Evolutionary conservation across 2,797 vertebrate genomes (phyloP), one percentile per base, ranked within the genome.

Genomic region (Hoplostethus mediterraneus): DNA sequence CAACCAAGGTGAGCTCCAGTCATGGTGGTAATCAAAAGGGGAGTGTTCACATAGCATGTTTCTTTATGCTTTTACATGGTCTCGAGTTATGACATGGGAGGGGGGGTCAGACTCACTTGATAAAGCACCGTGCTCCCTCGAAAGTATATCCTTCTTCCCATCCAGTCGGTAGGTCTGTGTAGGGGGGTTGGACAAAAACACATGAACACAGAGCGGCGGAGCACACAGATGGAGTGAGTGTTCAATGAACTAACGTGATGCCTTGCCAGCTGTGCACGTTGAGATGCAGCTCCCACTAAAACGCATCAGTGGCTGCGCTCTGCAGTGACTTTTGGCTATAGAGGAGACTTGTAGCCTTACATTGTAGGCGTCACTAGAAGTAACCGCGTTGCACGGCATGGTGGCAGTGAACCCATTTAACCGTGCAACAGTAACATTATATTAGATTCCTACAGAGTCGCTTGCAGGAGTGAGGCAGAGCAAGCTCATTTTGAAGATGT

Each of bases 141-240:
- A 99, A 99, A 48, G 98, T 98, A 81, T 95, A 99, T 17, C 97
- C 98, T 94, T 99, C 98, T 86, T 99, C 97, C 98, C 98, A 99
- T 77, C 98, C 98, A n/a, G 96, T 98, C 56, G 97, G 97, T 87
- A 99, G 92, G 92, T 98, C 98, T 99, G 94, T 45, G 61, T 58
- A 56, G 67, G 28, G 67, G 59, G 52, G 33, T 28, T 17, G 51
- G 44, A 75, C 44, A 77, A n/a, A 85, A 83, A 88, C 77, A 84
- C 63, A 79, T 93, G 47, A 91, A 68, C 75, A 73, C 73, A 88
- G 77, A 86, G 62, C 1, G 53, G 64, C 40, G 72, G 11, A 63
- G 31, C 62, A 66, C 80, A 73, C 55, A 68, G 47, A 64, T 69
- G 31, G 17, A 38, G 33, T 49, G 53, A 17, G 59, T 16, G 62